Conservation (phyloP, 2,113 vertebrate genomes). For the Notothenia coriiceps region DNA sequence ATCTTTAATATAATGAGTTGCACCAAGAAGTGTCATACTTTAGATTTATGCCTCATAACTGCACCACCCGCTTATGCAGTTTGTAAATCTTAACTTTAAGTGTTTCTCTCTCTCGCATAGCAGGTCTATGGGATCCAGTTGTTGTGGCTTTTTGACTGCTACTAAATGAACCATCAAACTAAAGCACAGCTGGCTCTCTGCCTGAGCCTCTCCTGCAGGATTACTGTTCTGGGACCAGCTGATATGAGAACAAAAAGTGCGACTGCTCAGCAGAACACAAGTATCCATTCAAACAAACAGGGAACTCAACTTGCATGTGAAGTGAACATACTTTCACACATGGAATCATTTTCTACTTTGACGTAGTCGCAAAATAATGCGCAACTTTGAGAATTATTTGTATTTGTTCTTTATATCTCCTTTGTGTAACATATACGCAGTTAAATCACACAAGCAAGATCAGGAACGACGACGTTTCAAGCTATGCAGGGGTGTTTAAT, state of each 20-base stretch:
- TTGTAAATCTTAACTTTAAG: background rate
- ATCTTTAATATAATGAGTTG: background rate
- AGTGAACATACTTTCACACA: background rate
- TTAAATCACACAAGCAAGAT: slow-evolving; percentile 14
- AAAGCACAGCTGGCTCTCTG: slow-evolving; percentile 45
- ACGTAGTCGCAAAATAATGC: background rate
- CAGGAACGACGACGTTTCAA: slow-evolving; percentile 2
- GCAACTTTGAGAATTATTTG: background rate
- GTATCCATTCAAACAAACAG: background rate
- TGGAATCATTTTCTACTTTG: background rate
- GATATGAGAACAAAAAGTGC: slow-evolving; percentile 49
- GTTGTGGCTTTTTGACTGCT: slow-evolving; percentile 37
- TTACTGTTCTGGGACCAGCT: slow-evolving; percentile 68
- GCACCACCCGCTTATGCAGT: background rate
- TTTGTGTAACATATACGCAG: background rate
- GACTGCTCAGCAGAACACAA: slow-evolving; percentile 23
- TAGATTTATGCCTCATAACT: background rate
- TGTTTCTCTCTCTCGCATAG: slow-evolving; percentile 20
- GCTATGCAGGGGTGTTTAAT: background rate
- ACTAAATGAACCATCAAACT: slow-evolving; percentile 40
- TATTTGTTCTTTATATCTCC: background rate
- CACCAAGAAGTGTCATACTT: background rate
- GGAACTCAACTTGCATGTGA: background rate
- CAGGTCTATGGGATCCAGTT: slow-evolving; percentile 24
- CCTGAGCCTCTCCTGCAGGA: slow-evolving; percentile 38